Conservation (phyloP, 2,888 invertebrate species). For the Taphrorychus bicolor region DNA sequence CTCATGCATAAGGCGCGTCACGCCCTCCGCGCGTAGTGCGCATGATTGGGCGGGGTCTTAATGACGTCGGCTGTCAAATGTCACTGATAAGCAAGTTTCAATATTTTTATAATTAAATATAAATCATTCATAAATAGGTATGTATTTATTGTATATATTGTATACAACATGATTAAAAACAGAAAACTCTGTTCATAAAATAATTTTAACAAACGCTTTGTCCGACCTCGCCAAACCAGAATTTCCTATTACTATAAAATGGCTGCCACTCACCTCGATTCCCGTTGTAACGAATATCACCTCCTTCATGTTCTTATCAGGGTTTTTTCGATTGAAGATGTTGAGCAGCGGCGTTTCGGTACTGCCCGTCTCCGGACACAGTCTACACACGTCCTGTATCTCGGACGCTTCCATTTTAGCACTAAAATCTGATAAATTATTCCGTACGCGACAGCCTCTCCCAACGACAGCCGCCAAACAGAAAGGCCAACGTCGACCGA, state of each 20-base stretch:
- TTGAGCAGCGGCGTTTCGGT: conserved; percentile 39
- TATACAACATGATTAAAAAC: no score
- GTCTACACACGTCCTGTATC: conserved; percentile 39
- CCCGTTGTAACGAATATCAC: conserved; percentile 45
- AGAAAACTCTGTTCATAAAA: no score
- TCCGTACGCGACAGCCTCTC: not conserved
- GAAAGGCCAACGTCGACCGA: no score
- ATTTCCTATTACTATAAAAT: not conserved
- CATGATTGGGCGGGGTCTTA: no score
- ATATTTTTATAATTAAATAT: no score
- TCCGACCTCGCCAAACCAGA: not conserved
- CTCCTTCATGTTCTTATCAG: conserved; percentile 43
- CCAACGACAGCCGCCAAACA: no score
- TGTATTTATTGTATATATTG: no score
- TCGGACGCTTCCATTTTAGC: conserved; percentile 28
- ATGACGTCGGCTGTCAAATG: no score
- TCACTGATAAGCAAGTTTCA: no score
- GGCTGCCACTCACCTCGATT: conserved; percentile 44
- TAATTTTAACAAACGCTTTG: not conserved
- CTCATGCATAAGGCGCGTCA: no score
- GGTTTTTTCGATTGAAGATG: conserved; percentile 33
- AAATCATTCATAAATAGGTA: no score
- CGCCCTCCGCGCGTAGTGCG: no score
- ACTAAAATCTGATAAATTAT: not conserved
- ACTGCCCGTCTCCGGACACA: conserved; percentile 31